Evolutionary conservation across 1,140 invertebrate genomes (phyloP).

Genomic region (Cyrtorhinus lividipennis): DNA sequence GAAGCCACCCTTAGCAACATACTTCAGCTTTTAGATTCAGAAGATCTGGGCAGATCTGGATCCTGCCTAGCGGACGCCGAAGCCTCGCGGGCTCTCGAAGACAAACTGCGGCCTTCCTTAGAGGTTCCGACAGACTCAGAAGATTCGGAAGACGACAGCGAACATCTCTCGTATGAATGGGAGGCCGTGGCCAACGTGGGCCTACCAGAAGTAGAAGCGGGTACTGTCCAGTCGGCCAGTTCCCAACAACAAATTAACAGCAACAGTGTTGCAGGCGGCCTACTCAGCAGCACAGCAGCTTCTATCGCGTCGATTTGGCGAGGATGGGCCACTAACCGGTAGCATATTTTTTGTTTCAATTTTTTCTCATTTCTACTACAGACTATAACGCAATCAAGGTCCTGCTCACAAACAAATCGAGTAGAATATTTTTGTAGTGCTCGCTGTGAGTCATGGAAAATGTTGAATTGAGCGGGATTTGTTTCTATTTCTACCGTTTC

Average conservation of each 20-base stretch:
- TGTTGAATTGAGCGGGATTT: no score
- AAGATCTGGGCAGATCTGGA: constrained; percentile 43
- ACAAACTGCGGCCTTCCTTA: constrained; percentile 40
- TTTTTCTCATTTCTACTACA: not conserved
- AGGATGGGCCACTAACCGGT: constrained; percentile 28
- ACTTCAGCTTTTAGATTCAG: constrained; percentile 47
- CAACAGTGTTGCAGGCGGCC: constrained; percentile 41
- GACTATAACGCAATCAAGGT: no score
- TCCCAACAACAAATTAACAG: constrained; percentile 34
- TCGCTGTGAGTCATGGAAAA: no score
- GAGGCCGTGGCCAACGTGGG: constrained; percentile 35
- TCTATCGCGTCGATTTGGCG: constrained; percentile 53
- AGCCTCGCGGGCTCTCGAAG: constrained; percentile 38
- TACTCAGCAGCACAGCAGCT: constrained; percentile 50
- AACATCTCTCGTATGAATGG: constrained; percentile 45
- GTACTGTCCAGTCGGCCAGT: not conserved
- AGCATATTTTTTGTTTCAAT: not conserved
- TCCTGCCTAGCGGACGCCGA: constrained; percentile 40
- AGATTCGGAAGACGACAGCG: constrained; percentile 46
- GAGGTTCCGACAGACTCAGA: constrained; percentile 44
- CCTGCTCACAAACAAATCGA: no score
- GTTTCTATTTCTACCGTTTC: no score
- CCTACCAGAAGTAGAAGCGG: constrained; percentile 15
- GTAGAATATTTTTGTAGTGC: no score
- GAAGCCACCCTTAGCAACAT: constrained; percentile 59